These are phyloP conservation scores for Chlorodrepanis virens DNA, from an alignment of 2,113 vertebrate species.

Conservation along the genomic window DNA sequence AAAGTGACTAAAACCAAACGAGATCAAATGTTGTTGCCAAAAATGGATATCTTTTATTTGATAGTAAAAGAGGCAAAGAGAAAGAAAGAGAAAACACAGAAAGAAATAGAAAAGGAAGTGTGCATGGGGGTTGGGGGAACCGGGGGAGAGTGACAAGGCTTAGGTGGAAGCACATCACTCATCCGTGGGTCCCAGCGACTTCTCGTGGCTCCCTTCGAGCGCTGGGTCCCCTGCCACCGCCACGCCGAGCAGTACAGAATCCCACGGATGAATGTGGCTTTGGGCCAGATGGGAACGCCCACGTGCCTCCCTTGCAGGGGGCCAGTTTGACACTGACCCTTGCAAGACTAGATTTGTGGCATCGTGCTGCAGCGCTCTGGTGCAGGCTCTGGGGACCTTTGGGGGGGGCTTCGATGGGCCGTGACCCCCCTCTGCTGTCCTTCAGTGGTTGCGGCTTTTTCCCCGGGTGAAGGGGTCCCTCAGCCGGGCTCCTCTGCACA, in stretches of 20 bases:
- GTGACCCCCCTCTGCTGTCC: background rate
- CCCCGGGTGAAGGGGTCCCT: no score
- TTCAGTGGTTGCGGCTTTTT: background rate
- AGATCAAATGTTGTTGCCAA: background rate
- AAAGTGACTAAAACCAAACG: background rate
- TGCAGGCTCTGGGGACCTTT: background rate
- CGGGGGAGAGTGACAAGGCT: background rate
- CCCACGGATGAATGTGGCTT: background rate
- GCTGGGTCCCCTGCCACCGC: background rate
- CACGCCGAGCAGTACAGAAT: no score
- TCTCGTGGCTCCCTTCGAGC: background rate
- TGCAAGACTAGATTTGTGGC: background rate
- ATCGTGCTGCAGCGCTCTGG: background rate
- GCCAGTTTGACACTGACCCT: background rate
- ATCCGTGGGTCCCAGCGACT: background rate
- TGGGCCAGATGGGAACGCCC: background rate
- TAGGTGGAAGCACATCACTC: background rate
- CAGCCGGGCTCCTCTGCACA: background rate
- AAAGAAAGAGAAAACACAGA: background rate
- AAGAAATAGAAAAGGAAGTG: background rate
- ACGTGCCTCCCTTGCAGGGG: background rate
- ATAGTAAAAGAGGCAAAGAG: no score
- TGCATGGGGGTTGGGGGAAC: no score
- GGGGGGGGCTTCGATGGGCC: background rate
- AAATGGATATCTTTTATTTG: background rate